Evolutionary conservation across 2,797 vertebrate species (phyloP), one percentile per base, ranked within the genome.

Genomic region (Cirrhinus molitorella): DNA sequence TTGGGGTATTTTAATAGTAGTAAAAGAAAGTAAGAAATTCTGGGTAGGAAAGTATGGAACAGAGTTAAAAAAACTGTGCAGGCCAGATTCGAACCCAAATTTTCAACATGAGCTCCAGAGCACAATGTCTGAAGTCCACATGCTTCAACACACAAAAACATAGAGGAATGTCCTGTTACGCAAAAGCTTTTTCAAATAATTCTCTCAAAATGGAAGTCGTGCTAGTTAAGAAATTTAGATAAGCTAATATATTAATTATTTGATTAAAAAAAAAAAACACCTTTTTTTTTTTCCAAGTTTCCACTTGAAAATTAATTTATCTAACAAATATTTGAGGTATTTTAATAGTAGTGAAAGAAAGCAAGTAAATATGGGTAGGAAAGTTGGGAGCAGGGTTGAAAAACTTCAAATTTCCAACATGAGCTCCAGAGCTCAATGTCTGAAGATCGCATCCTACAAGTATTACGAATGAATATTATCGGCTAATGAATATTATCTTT

Each of bases 111-210:
- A 59, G n/a, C n/a, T 40, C 73, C 53, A 43, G 5, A 31, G 4
- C 23, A 19, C 2, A 72, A 28, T 72, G 23, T 57, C 40, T 68
- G 2, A 43, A 45, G 13, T n/a, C 12, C 34, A 74, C 73, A 78
- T 43, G 76, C 66, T 85, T 51, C 49, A 28, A 28, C 55, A 59
- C 25, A 79, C 61, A 79, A 55, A 28, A 55, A 28, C 45, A 19
- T n/a, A 17, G 31, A 70, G 45, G 73, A 77, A 77, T 55, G 72
- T 67, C n/a, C 49, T 31, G 9, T 37, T 73, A 1, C 21, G 28
- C 17, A 57, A 55, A 45, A 43, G 2, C 0, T 14, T 55, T 37
- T 65, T 40, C 25, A 47, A 34, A 45, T 59, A 53, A 67, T 66
- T 31, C 49, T 83, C 31, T 49, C 34, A 21, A 80, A 71, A 51